Conservation (phyloP, 2,113 vertebrate species). For the Oenanthe melanoleuca region DNA sequence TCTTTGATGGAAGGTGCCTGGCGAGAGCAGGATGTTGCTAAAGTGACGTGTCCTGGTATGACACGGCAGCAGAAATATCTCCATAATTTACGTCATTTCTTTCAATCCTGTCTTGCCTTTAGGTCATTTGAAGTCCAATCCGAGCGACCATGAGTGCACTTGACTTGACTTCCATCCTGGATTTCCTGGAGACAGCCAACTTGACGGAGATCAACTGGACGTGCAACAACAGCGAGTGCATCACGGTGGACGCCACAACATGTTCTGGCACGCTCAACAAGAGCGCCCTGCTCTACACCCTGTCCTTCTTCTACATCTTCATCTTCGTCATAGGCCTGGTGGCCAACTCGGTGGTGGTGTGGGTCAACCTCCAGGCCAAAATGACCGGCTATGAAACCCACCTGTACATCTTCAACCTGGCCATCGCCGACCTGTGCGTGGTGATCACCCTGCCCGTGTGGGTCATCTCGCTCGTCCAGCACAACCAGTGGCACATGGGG, state of each 20-base stretch:
- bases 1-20: neutral
- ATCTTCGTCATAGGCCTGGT: constrained; percentile 90
- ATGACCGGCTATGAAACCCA: constrained; percentile 88
- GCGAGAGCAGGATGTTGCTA: neutral
- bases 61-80: neutral
- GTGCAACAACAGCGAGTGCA: constrained; percentile 76
- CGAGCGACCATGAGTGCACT: constrained; percentile 70
- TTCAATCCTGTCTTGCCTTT: neutral
- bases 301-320: constrained; percentile 89
- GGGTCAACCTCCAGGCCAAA: constrained; percentile 90
- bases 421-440: constrained; percentile 87
- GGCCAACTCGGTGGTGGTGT: constrained; percentile 91
- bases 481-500: constrained; percentile 89
- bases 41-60: accelerated
- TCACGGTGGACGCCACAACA: constrained; percentile 77
- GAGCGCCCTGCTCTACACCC: constrained; percentile 81
- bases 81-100: neutral
- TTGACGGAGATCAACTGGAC: constrained; percentile 83
- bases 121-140: neutral
- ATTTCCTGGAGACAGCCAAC: constrained; percentile 80
- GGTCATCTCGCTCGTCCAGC: constrained; percentile 86
- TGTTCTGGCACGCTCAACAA: constrained; percentile 82
- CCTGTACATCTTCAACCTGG: constrained; percentile 91
- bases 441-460: constrained; percentile 89
- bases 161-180: constrained; percentile 75